Evolutionary conservation across 2,888 invertebrate species (phyloP).

Genomic region (Agrenia bidenticulata): DNA sequence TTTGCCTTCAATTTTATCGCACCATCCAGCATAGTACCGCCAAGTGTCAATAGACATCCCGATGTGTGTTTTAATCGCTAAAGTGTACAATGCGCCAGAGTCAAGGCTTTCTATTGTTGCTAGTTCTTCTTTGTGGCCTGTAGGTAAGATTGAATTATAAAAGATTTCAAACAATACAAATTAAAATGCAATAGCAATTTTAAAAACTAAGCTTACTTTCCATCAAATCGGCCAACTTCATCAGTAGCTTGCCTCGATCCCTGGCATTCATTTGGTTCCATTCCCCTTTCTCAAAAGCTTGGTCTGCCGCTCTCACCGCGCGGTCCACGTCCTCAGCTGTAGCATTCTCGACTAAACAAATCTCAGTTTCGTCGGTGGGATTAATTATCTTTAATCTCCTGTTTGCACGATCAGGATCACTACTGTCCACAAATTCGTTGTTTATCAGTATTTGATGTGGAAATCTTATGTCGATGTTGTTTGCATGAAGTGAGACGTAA

Average conservation of each 20-base stretch:
- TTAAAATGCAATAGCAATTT: neutral
- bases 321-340: slow-evolving; percentile 78
- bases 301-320: slow-evolving; percentile 84
- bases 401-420: slow-evolving; percentile 62
- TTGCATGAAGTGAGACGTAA: slow-evolving; percentile 73
- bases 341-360: slow-evolving; percentile 72
- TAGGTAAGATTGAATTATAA: neutral
- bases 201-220: slow-evolving; percentile 58
- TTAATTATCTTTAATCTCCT: slow-evolving; percentile 66
- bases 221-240: slow-evolving; percentile 90
- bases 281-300: slow-evolving; percentile 81
- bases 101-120: slow-evolving; percentile 92
- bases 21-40: slow-evolving; percentile 96
- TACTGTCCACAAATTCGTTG: slow-evolving; percentile 80
- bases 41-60: slow-evolving; percentile 98
- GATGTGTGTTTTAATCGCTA: slow-evolving; percentile 92
- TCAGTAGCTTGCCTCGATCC: slow-evolving; percentile 80
- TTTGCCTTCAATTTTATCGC: slow-evolving; percentile 89
- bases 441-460: slow-evolving; percentile 89
- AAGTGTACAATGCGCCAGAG: slow-evolving; percentile 94
- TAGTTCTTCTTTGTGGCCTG: slow-evolving; percentile 83
- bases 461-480: slow-evolving; percentile 80
- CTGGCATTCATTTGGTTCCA: slow-evolving; percentile 94
- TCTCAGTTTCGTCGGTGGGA: slow-evolving; percentile 78
- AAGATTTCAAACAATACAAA: neutral